These are phyloP conservation scores for Protophormia terraenovae DNA, from an alignment of 2,888 invertebrate genomes.

Conservation along the genomic window DNA sequence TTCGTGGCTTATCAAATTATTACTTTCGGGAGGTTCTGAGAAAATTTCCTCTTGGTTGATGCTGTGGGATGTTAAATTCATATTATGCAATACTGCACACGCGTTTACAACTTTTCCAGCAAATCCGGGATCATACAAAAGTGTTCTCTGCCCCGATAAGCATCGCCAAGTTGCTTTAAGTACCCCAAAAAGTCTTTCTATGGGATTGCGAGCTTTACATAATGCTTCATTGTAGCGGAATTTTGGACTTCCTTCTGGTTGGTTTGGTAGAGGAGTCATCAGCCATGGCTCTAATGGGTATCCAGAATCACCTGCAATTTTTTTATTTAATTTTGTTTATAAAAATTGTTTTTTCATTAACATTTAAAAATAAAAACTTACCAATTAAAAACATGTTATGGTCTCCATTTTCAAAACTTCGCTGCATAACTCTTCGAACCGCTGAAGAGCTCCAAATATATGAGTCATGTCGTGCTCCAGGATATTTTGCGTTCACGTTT, in stretches of 20 bases:
- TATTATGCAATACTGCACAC: slow-evolving; percentile 21
- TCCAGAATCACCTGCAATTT: not conserved
- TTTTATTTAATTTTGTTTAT: not conserved
- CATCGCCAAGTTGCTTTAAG: slow-evolving; percentile 3
- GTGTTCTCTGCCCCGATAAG: not conserved
- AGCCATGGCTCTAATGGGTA: not conserved
- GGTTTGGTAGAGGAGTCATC: not conserved
- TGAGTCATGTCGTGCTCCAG: not conserved
- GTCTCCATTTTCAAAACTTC: slow-evolving; percentile 1
- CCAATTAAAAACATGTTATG: not conserved
- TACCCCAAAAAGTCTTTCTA: slow-evolving; percentile 3
- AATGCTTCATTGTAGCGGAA: not conserved
- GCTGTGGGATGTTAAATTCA: not conserved
- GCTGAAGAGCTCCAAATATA: slow-evolving; percentile 13
- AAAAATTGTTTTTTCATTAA: not conserved
- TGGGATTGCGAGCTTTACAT: not conserved
- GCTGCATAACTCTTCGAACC: slow-evolving; percentile 7
- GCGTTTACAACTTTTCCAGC: slow-evolving; percentile 4
- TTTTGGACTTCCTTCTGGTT: not conserved
- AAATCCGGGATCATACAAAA: not conserved
- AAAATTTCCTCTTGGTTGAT: not conserved
- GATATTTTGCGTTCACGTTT: slow-evolving; percentile 12
- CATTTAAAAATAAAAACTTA: not conserved
- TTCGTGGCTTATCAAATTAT: not conserved
- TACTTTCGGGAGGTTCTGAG: not conserved